These are phyloP conservation scores for Neodiprion fabricii DNA, from an alignment of 1,140 invertebrate genomes.

Conservation along the genomic window DNA sequence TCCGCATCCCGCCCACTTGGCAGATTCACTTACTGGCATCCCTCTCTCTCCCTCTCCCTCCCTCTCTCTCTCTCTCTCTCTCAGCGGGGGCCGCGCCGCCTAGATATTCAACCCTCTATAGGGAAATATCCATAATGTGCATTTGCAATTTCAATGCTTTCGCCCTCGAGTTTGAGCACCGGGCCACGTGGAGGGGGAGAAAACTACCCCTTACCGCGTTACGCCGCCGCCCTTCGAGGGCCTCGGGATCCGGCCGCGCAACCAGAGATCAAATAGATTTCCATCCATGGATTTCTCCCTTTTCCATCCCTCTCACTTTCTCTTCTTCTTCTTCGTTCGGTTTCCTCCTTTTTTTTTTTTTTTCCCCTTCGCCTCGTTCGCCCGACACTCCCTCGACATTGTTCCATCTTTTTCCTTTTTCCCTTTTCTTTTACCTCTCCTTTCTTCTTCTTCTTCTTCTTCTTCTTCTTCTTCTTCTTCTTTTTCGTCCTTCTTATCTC, in stretches of 20 bases:
- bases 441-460: slow-evolving; percentile 3
- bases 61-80: slow-evolving; percentile 4
- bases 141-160: slow-evolving; percentile 62
- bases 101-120: slow-evolving; percentile 47
- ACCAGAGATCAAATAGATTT: background rate
- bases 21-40: slow-evolving; percentile 42
- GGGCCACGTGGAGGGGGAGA: background rate
- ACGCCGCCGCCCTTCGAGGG: background rate
- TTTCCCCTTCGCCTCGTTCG: background rate
- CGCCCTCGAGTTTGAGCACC: slow-evolving; percentile 41
- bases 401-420: slow-evolving; percentile 13
- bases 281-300: slow-evolving; percentile 19
- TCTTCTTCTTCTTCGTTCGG: background rate
- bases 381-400: background rate
- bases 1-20: slow-evolving; percentile 30
- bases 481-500: background rate
- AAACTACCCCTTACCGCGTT: background rate
- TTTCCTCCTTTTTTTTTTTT: background rate
- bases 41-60: background rate
- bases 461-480: background rate
- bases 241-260: background rate
- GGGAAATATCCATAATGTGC: slow-evolving; percentile 63
- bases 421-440: slow-evolving; percentile 11
- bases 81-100: background rate
- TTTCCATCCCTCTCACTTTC: slow-evolving; percentile 17